phyloP scores from a whole-genome alignment of 2,888 invertebrate genomes.

The Drosophila melanocephala region DNA sequence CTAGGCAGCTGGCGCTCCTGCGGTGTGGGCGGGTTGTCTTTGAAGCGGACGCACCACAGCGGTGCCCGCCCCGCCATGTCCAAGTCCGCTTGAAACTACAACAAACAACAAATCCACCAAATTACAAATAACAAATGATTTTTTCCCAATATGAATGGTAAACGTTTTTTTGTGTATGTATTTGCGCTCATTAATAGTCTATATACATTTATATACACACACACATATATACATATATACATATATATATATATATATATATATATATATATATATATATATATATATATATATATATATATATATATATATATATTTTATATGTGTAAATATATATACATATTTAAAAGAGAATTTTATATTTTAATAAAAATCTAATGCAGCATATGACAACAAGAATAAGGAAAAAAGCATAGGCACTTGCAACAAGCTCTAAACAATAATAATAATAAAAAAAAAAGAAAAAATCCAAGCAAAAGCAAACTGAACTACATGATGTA shows the following conservation, averaged over 20 bases:
- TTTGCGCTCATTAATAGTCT: conserved; percentile 64
- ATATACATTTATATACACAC: conserved; percentile 48
- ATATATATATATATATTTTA: conserved; percentile 31
- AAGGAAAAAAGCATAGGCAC: conserved; percentile 42
- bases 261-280: conserved; percentile 35
- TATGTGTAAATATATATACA: conserved; percentile 24
- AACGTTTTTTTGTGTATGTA: conserved; percentile 64
- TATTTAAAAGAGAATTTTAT: conserved; percentile 59
- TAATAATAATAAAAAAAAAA: conserved; percentile 33
- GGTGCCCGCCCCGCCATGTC: conserved; percentile 50
- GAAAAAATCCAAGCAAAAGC: conserved; percentile 8
- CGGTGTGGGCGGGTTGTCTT: conserved; percentile 49
- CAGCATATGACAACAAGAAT: conserved; percentile 62
- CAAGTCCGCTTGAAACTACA: conserved; percentile 67
- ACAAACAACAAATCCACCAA: conserved; percentile 78
- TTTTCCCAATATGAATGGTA: conserved; percentile 52
- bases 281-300: conserved; percentile 5
- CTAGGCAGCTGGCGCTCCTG: conserved; percentile 53
- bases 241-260: not conserved
- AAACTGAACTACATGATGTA: conserved; percentile 58
- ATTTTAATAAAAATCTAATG: conserved; percentile 68
- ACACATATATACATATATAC: conserved; percentile 11
- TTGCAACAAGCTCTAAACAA: conserved; percentile 57
- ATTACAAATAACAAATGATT: conserved; percentile 59
- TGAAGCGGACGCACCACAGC: conserved; percentile 22